Percentiles rank a stretch among this genome's conserved stretches.
phyloP scores from a whole-genome alignment of 1,140 invertebrate species.

The Drosophila nebulosa region DNA sequence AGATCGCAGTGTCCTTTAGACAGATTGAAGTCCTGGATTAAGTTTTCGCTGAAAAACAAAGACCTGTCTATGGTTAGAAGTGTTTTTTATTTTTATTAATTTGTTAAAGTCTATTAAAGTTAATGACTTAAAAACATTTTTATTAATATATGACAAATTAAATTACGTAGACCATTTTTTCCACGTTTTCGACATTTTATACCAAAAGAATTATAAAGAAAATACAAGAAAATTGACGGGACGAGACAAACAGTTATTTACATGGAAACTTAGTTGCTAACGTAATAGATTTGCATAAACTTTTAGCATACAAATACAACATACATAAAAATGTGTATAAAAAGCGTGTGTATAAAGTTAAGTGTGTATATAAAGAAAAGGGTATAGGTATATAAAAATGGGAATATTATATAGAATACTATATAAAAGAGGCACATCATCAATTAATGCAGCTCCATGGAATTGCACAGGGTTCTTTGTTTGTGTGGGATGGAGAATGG shows the following conservation, averaged over 20 bases:
- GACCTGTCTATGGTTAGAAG: constrained; percentile 8
- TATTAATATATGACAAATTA: constrained; percentile 17
- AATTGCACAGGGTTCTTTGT: constrained; percentile 57
- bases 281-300: constrained; percentile 9
- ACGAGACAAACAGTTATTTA: constrained; percentile 57
- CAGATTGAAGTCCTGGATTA: no score
- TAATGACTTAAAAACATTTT: constrained; percentile 61
- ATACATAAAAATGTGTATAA: constrained; percentile 18
- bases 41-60: no score
- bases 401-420: constrained; percentile 54
- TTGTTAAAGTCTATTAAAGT: constrained; percentile 66
- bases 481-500: background rate
- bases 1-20: no score
- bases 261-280: constrained; percentile 33
- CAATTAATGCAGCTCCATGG: constrained; percentile 50
- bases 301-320: constrained; percentile 20
- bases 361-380: constrained; percentile 41
- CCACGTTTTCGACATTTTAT: constrained; percentile 26
- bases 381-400: constrained; percentile 58
- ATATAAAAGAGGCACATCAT: constrained; percentile 45
- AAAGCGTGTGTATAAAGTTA: constrained; percentile 22
- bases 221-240: constrained; percentile 22
- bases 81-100: constrained; percentile 39
- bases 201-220: constrained; percentile 9
- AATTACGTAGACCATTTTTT: constrained; percentile 28